Percentiles rank a stretch among this genome's conserved stretches.
Conservation (phyloP, 2,113 vertebrate species). For the Oenanthe oenanthe region DNA sequence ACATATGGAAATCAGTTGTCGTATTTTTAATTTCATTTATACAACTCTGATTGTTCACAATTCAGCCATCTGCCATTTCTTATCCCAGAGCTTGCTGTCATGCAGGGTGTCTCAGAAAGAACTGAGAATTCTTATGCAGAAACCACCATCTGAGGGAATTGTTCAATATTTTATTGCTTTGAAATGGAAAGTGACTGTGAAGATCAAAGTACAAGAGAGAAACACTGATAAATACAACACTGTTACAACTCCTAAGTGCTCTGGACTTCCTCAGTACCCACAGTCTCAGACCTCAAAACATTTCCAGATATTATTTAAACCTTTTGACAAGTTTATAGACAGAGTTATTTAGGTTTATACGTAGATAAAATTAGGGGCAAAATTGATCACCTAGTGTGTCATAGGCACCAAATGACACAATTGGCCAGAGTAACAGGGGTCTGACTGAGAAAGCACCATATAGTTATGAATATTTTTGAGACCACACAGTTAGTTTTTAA, state of each 20-base stretch:
- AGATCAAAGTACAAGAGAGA: constrained; percentile 44
- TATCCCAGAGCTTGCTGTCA: background rate
- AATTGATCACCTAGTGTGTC: background rate
- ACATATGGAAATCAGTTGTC: background rate
- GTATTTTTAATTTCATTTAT: background rate
- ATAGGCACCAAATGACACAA: background rate
- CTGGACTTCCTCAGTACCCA: background rate
- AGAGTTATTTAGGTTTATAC: background rate
- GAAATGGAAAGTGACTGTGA: constrained; percentile 38
- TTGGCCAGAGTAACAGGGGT: background rate
- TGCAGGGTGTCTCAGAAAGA: background rate
- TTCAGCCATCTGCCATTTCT: background rate
- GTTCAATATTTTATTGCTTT: constrained; percentile 40
- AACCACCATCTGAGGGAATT: constrained; percentile 16
- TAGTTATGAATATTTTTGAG: background rate
- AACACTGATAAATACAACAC: background rate
- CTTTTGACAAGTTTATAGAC: background rate
- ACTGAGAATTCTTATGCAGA: background rate
- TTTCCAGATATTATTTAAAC: background rate
- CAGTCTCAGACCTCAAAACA: background rate
- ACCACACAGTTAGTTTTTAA: background rate
- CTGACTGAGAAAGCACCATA: background rate
- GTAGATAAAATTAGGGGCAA: background rate
- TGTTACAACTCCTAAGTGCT: constrained; percentile 1
- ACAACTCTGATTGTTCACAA: background rate